Evolutionary conservation across 1,140 invertebrate species (phyloP), one percentile per base, ranked within the genome.

Genomic region (Brachionus rotundiformis): DNA sequence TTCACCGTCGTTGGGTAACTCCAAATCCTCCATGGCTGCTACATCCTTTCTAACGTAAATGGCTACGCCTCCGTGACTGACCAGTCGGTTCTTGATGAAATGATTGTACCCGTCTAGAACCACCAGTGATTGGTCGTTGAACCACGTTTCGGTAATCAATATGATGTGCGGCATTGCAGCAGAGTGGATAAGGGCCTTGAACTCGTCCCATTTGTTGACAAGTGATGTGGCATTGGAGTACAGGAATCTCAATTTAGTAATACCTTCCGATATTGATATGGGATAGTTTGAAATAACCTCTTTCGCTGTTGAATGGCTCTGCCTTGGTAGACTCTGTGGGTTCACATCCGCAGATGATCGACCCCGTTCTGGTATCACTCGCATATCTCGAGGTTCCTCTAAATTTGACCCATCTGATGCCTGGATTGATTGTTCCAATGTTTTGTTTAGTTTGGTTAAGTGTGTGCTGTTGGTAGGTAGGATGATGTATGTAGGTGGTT

Each of bases 11-110:
- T 54, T 54, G 47, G 47, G 47, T 16, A 54, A 54, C 47, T 54
- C 47, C 19, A 54, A 7, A 19, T 54, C 47, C 47, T 54, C 16
- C 16, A 1, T 54, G 19, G 47, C 47, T 54, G 6, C 47, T 2
- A 54, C 47, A 54, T 54, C 47, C 47, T 54, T 54, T 16, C 47
- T 54, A 54, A 54, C 47, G 47, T 54, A 54, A 54, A 54, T 54
- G 47, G 47, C 47, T 54, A 54, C 47, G 47, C 47, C 47, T 54
- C 47, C n/a, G 47, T 54, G 47, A 54, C 47, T 54, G 47, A 54
- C 47, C 19, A 54, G n/a, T 6, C 3, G 47, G 47, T 54, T 19
- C n/a, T 54, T 54, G 47, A 54, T 54, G 19, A 54, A 54, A 54
- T 54, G 47, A 16, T 54, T 54, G n/a, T 54, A 54, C 47, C 47